phyloP scores from a whole-genome alignment of 1,140 invertebrate species.

The Hypothenemus hampei region DNA sequence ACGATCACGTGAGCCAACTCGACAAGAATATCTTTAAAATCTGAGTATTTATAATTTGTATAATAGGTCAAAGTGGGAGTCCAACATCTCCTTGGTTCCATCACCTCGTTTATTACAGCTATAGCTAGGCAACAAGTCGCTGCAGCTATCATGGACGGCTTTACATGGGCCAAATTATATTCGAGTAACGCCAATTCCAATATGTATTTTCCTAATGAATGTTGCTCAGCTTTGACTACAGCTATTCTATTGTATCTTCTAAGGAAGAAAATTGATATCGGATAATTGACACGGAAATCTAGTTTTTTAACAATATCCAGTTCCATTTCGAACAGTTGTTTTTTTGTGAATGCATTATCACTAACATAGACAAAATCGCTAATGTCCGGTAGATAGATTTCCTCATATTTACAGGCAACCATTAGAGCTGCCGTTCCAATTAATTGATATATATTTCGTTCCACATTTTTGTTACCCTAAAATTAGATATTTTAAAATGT shows the following conservation, averaged over 20 bases:
- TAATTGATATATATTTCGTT: slow-evolving; percentile 71
- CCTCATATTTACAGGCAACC: slow-evolving; percentile 93
- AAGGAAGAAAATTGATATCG: slow-evolving; percentile 84
- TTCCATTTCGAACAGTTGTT: slow-evolving; percentile 64
- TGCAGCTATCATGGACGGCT: slow-evolving; percentile 77
- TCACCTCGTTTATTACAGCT: slow-evolving; percentile 43
- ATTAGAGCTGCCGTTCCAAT: slow-evolving; percentile 89
- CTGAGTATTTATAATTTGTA: slow-evolving; percentile 46
- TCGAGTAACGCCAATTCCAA: slow-evolving; percentile 82
- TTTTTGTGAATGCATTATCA: slow-evolving; percentile 59
- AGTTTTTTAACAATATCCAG: slow-evolving; percentile 67
- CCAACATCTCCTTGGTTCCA: slow-evolving; percentile 45
- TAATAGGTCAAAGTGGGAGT: slow-evolving; percentile 47
- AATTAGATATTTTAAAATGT: slow-evolving; percentile 47
- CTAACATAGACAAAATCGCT: slow-evolving; percentile 90
- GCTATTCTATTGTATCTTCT: slow-evolving; percentile 63
- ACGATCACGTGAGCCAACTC: slow-evolving; percentile 46
- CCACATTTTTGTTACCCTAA: slow-evolving; percentile 56
- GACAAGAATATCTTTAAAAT: slow-evolving; percentile 45
- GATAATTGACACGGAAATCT: slow-evolving; percentile 77
- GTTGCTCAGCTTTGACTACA: slow-evolving; percentile 63
- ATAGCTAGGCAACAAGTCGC: slow-evolving; percentile 66
- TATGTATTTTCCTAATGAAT: slow-evolving; percentile 84
- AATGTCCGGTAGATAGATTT: slow-evolving; percentile 85
- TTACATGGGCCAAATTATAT: slow-evolving; percentile 73